Conservation (phyloP, 2,888 invertebrate genomes). For the Drosophila anomalipes region DNA sequence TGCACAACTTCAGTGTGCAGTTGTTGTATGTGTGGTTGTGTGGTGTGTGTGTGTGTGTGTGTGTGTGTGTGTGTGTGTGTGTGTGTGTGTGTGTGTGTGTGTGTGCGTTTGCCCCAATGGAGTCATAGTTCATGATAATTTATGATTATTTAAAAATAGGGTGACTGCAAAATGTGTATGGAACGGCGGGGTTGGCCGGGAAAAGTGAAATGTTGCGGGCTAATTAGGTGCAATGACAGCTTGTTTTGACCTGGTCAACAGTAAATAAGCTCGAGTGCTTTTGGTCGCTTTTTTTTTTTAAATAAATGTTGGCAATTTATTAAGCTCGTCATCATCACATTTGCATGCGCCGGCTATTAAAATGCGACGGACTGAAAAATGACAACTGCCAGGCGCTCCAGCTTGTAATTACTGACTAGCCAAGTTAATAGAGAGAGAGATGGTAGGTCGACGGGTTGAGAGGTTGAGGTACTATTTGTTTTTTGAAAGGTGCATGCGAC, state of each 20-base stretch:
- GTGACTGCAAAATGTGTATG: conserved; percentile 38
- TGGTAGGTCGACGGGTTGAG: neutral
- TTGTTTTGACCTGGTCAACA: conserved; percentile 48
- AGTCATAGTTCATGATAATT: conserved; percentile 74
- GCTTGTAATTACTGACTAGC: conserved; percentile 62
- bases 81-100: conserved; percentile 30
- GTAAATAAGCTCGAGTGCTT: conserved; percentile 36
- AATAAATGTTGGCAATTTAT: conserved; percentile 73
- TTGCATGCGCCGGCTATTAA: conserved; percentile 70
- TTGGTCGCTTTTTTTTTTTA: conserved; percentile 26
- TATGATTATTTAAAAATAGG: conserved; percentile 74
- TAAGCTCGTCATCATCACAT: conserved; percentile 63
- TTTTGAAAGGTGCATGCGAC: conserved; percentile 55
- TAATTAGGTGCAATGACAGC: conserved; percentile 72
- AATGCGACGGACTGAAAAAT: conserved; percentile 67
- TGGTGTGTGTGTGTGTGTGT: conserved; percentile 32
- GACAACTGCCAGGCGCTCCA: conserved; percentile 66
- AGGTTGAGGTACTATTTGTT: conserved; percentile 34
- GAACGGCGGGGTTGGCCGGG: neutral
- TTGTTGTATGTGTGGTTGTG: conserved; percentile 14
- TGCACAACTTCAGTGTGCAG: conserved; percentile 36
- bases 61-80: conserved; percentile 32
- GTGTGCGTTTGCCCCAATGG: conserved; percentile 43
- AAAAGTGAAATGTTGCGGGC: conserved; percentile 18
- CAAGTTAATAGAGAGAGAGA: neutral